Base-by-base conservation (phyloP, 2,888 invertebrate genomes). In the Pelosia muscerda region DNA sequence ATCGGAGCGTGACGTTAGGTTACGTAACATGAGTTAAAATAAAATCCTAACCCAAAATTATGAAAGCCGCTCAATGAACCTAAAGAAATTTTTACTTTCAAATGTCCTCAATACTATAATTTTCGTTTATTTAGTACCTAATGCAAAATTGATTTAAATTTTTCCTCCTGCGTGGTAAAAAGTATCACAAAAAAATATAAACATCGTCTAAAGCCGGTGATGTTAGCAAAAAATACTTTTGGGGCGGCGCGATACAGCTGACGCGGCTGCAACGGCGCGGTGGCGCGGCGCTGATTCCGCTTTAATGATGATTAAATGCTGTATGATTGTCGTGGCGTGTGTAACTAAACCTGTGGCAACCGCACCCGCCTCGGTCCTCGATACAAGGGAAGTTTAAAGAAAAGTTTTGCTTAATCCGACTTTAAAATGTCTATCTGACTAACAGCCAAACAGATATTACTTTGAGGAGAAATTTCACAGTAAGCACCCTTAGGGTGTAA, bases 241-340 rank as follows among this genome's bases (percentile, higher is more conserved):
- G 83, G 87, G 86, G 86, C 83, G 86, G 86, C 83, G 84, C 80
- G 84, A 85, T 86, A 86, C 91, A 90, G 92, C 92, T 89, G 92
- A 86, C 89, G 91, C 90, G 88, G 81, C 85, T 87, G 87, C 88
- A 88, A 71, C 84, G 83, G 79, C 80, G 82, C 82, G 87, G 76
- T 85, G 85, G 80, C 80, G 82, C 82, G 87, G 76, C 86, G 85
- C 91, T 94, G 95, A 95, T 95, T 90, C 86, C 81, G 79, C 86
- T 95, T 94, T 95, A 94, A 95, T 94, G 90, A 93, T 93, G 95
- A 95, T 94, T 94, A 94, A 95, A 92, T 90, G 90, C 87, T 85
- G 85, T 91, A 92, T 92, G 92, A 95, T 95, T 89, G 93, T 90
- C 86, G 88, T 85, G 80, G 86, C 87, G 88, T 88, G 90, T 88